Conservation (phyloP, 2,888 invertebrate species). For the Oxytorus armatus region DNA sequence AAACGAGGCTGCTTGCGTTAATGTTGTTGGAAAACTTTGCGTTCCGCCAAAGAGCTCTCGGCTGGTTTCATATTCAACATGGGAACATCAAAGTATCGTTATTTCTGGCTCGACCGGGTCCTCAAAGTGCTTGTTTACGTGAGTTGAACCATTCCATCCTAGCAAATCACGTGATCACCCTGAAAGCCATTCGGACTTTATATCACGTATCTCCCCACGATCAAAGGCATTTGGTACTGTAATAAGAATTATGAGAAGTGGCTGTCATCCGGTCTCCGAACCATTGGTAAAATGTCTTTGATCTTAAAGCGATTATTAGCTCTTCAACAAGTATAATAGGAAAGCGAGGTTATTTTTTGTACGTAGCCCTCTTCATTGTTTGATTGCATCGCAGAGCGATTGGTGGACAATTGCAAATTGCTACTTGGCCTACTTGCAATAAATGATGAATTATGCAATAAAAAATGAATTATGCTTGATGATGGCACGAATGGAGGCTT, state of each 20-base stretch:
- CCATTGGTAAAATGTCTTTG: not conserved
- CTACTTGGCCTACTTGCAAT: too few species aligned
- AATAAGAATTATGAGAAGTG: too few species aligned
- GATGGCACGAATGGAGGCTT: too few species aligned
- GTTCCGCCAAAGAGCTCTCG: constrained; percentile 7
- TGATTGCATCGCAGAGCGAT: too few species aligned
- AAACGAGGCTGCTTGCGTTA: constrained; percentile 10
- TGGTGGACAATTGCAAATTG: too few species aligned
- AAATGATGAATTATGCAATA: too few species aligned
- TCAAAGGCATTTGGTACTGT: too few species aligned
- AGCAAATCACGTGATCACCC: not conserved
- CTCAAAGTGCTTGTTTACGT: not conserved
- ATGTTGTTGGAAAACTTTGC: constrained; percentile 45
- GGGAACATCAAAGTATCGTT: constrained; percentile 41
- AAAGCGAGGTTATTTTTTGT: too few species aligned
- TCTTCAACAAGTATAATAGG: not conserved
- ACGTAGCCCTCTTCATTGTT: too few species aligned
- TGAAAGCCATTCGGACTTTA: constrained; percentile 4
- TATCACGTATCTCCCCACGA: too few species aligned
- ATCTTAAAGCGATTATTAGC: not conserved
- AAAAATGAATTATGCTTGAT: too few species aligned
- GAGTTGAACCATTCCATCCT: not conserved
- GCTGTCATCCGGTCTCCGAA: not conserved
- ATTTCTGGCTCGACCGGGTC: not conserved
- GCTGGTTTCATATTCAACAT: constrained; percentile 18